Evolutionary conservation across 2,797 vertebrate genomes (phyloP).

Genomic region (Eutrigla gurnardus): DNA sequence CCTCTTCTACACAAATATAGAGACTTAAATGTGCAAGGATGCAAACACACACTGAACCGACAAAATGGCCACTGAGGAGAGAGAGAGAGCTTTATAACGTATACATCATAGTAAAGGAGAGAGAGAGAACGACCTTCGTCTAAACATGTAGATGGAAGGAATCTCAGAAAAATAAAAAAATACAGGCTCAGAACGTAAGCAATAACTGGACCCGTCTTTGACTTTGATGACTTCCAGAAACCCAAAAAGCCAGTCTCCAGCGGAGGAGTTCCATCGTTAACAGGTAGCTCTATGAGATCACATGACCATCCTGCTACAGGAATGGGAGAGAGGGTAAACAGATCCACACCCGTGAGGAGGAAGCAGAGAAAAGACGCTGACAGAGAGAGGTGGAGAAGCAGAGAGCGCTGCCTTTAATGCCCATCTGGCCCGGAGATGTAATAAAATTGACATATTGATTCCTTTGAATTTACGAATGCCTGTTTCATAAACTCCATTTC

Average conservation of each 20-base stretch:
- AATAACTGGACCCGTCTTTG: no score
- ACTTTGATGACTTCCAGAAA: no score
- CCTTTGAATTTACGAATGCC: conserved; percentile 99
- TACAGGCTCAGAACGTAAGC: no score
- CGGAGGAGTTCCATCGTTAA: neutral
- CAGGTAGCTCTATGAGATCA: neutral
- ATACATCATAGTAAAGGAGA: conserved; percentile 24
- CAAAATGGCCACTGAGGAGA: conserved; percentile 71
- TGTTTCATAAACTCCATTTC: conserved; percentile 99
- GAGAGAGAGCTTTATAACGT: conserved; percentile 25
- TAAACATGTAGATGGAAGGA: neutral
- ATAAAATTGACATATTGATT: conserved; percentile 99
- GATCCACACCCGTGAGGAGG: conserved; percentile 3
- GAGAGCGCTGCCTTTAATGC: conserved; percentile 93
- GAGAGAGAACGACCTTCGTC: neutral
- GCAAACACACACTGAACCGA: conserved; percentile 34
- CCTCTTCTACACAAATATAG: no score
- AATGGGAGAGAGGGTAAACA: conserved; percentile 4
- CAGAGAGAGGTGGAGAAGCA: conserved; percentile 40
- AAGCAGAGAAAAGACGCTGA: neutral
- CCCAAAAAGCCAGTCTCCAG: no score
- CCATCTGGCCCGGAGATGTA: conserved; percentile 98
- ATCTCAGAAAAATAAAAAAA: no score
- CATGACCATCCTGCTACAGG: neutral
- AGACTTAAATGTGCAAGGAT: no score